Evolutionary conservation across 2,888 invertebrate genomes (phyloP).

Genomic region (Antheraea assamensis): DNA sequence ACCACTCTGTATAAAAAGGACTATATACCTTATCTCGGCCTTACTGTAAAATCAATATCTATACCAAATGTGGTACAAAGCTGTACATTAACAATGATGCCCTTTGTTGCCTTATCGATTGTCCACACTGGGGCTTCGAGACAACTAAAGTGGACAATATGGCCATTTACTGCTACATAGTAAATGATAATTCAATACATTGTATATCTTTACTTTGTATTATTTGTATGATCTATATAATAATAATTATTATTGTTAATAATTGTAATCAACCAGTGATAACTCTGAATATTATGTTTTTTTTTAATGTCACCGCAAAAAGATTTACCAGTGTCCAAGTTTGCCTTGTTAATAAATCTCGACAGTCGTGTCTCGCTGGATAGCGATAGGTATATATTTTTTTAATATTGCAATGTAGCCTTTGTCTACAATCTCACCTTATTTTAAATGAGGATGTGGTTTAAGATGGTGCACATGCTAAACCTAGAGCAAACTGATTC

Average conservation of each 20-base stretch:
- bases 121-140: constrained; percentile 39
- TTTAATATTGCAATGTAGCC: too few relatives aligned
- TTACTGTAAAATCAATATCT: constrained; percentile 20
- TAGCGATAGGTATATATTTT: too few relatives aligned
- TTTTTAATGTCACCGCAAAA: neutral
- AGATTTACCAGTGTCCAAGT: neutral
- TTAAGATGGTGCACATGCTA: too few relatives aligned
- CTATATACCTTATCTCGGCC: neutral
- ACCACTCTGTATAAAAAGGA: neutral
- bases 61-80: constrained; percentile 21
- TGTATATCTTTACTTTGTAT: neutral
- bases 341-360: neutral
- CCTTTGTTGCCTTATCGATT: constrained; percentile 46
- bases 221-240: neutral
- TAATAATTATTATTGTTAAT: neutral
- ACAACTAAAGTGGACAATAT: constrained; percentile 36
- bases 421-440: too few relatives aligned
- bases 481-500: too few relatives aligned
- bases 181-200: constrained; percentile 26
- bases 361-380: neutral
- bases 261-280: neutral
- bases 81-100: constrained; percentile 36
- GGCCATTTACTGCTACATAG: constrained; percentile 26
- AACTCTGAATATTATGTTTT: neutral
- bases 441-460: too few relatives aligned